Evolutionary conservation across 2,888 invertebrate species (phyloP).

Genomic region (Diloba caeruleocephala): DNA sequence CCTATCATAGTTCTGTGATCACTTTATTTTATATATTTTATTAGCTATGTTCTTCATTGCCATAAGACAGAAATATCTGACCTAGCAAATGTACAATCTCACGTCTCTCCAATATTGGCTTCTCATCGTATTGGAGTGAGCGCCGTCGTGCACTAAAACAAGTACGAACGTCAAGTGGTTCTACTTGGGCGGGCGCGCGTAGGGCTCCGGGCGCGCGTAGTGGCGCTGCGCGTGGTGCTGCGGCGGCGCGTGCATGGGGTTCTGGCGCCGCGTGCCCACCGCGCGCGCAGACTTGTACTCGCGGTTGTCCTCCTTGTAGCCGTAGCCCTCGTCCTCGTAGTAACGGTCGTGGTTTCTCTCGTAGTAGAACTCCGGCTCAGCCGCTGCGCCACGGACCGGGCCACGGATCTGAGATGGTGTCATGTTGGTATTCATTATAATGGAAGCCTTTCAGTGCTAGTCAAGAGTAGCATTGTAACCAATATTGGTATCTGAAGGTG

Average conservation of each 20-base stretch:
- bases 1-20: too few species aligned
- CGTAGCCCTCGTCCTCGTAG: conserved; percentile 76
- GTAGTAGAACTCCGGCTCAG: conserved; percentile 92
- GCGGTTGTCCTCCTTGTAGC: conserved; percentile 72
- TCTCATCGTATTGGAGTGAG: conserved; percentile 6
- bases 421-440: too few species aligned
- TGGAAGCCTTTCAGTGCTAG: too few species aligned
- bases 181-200: conserved; percentile 82
- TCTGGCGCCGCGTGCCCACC: conserved; percentile 77
- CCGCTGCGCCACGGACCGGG: conserved; percentile 89
- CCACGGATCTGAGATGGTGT: conserved; percentile 66
- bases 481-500: too few species aligned
- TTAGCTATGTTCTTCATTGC: too few species aligned
- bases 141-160: conserved; percentile 49
- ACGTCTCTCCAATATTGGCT: neutral
- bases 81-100: too few species aligned
- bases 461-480: too few species aligned
- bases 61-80: too few species aligned
- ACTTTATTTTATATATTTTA: too few species aligned
- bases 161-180: conserved; percentile 45
- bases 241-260: conserved; percentile 67
- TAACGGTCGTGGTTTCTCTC: conserved; percentile 78
- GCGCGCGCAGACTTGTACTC: conserved; percentile 80
- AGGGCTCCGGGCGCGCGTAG: conserved; percentile 70
- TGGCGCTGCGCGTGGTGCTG: conserved; percentile 69